Evolutionary conservation across 2,113 vertebrate genomes (phyloP), one percentile per base, ranked within the genome.

Genomic region (Anarrhichthys ocellatus): DNA sequence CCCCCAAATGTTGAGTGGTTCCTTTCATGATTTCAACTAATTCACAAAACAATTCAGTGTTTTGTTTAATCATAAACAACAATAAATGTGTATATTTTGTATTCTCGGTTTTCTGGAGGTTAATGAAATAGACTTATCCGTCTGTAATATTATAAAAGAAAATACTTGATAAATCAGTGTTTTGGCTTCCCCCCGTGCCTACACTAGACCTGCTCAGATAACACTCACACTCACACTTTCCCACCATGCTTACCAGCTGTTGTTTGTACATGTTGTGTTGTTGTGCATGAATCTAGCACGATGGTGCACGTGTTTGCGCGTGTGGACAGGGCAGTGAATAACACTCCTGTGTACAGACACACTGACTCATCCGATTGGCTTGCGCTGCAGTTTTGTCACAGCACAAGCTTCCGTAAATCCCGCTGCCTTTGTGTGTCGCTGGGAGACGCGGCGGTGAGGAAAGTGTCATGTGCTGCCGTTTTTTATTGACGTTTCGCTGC

Each of bases 361-460:
- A 20, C 18, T 50, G 29, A 73, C 76, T 8, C 73, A 80, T 81
- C 29, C 56, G 59, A 36, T 24, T 46, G 77, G 75, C 77, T 83
- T 75, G 78, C 62, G 77, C 64, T 70, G 73, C 68, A 74, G 22
- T 38, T 92, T 87, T 85, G 81, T 76, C 68, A 69, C 42, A 70
- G 29, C 24, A 4, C 27, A 54, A 73, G 78, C 71, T 80, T 78
- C 34, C 11, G 44, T 84, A 77, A 90, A 79, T 80, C 86, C 78
- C 4, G 27, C 20, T 69, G 36, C 50, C 46, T 73, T 52, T 88
- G 67, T 68, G 77, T 32, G 76, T 36, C 29, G n/a, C 61, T 6
- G 70, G 62, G 87, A 11, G 70, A 32, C 27, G 1, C 59, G 10
- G 52, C 6, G 32, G n/a, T 9, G 36, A 77, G 56, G 66, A 71